phyloP scores from a whole-genome alignment of 2,888 invertebrate species.

The Auanema freiburgensis region DNA sequence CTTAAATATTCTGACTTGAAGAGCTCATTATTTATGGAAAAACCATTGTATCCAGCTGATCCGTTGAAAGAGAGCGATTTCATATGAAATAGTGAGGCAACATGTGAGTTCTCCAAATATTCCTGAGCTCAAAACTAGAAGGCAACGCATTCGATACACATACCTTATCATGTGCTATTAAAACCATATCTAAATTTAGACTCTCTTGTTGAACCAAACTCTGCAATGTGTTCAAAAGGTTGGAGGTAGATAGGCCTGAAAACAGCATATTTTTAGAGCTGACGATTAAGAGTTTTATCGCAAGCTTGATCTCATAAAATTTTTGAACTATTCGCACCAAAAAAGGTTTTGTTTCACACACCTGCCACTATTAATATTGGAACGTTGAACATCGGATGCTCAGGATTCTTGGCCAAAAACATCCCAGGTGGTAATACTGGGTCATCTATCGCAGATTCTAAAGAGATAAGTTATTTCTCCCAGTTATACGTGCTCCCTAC shows the following conservation, averaged over 20 bases:
- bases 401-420: slow-evolving; percentile 62
- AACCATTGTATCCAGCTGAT: slow-evolving; percentile 60
- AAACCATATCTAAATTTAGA: slow-evolving; percentile 66
- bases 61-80: slow-evolving; percentile 62
- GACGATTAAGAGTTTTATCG: too few species aligned
- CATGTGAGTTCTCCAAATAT: slow-evolving; percentile 65
- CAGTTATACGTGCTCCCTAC: slow-evolving; percentile 46
- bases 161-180: slow-evolving; percentile 61
- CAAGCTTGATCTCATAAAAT: too few species aligned
- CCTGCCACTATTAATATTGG: slow-evolving; percentile 68
- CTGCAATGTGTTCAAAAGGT: slow-evolving; percentile 67
- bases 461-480: neutral
- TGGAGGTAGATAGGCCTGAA: slow-evolving; percentile 65
- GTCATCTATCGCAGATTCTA: slow-evolving; percentile 63
- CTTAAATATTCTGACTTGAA: slow-evolving; percentile 14
- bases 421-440: slow-evolving; percentile 62
- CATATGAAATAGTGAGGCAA: slow-evolving; percentile 66
- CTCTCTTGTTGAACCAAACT: slow-evolving; percentile 70
- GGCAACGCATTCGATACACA: slow-evolving; percentile 35
- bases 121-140: slow-evolving; percentile 49
- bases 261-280: too few species aligned
- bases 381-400: slow-evolving; percentile 65
- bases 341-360: too few species aligned
- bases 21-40: slow-evolving; percentile 1
- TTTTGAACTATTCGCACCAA: too few species aligned